Base-by-base conservation (phyloP, 2,113 vertebrate genomes). In the Centropus unirufus region DNA sequence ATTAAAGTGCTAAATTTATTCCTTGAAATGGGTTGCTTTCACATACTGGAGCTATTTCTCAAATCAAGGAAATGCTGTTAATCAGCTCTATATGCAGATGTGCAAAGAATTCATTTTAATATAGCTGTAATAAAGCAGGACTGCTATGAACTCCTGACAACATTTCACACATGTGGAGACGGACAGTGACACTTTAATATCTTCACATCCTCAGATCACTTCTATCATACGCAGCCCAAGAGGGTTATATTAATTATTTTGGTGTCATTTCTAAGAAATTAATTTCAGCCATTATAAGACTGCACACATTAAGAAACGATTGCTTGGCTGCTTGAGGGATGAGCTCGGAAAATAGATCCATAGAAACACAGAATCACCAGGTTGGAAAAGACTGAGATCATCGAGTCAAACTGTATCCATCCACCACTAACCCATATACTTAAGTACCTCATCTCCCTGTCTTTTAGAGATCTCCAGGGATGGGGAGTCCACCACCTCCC, bases 1-100 rank as follows among this genome's bases (percentile, higher is more conserved):
- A 95, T 96, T 94, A 97, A 97, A 97, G 89, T 90, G 92, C 96
- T 95, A 93, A 96, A 97, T 96, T 97, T 95, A 97, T 96, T 96
- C 95, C 85, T 57, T 12, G n/a, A 73, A 97, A 96, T 44, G 90
- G 93, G 84, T 63, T 75, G 90, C 42, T 40, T 92, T 97, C 64
- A 42, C 92, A 82, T 64, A 75, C 54, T 14, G 67, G 34, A 84
- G 74, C 84, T 92, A 66, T 93, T 95, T 86, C 93, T 96, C 92
- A 96, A 96, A 97, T 96, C 94, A 96, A 69, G 83, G 62, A 42
- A 90, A 83, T 14, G 79, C 79, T 89, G 75, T 83, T 97, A 97
- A 97, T 74, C 92, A 90, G 69, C 51, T 75, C 96, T 95, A 87
- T 68, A 86, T 80, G 94, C 97, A 89, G 92, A 97, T 79, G 89